Base-by-base conservation (phyloP, 2,888 invertebrate species). In the Julus scandinavius region DNA sequence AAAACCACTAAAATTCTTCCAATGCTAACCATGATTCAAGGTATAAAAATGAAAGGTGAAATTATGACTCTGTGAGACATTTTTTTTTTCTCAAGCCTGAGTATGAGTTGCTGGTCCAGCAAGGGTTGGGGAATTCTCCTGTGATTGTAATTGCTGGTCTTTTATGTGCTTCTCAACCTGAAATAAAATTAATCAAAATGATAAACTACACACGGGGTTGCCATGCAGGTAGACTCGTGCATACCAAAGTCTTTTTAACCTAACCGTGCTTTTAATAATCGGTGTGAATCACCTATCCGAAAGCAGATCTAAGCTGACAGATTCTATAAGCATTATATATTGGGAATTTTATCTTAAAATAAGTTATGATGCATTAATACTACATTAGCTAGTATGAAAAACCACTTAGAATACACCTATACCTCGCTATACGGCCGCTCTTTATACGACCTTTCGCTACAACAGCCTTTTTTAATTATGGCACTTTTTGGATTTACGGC, bases 141-240 rank as follows among this genome's bases (percentile, higher is more conserved):
- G 80, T 38, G 80, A 80, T 80, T 88, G 88, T 40, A 85, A 41
- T 20, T 88, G 85, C 38, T 88, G 88, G n/a, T 88, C 88, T 58
- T 88, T 88, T 84, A 85, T 50, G 54, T 88, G 88, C 72, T 88
- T 88, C 54, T 88, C 88, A 45, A 88, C 85, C 88, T 88, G 40
- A 45, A 54, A 85, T n/a, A 4, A 38, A 50, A 88, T 11, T 50
- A 50, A 85, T 29, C 17, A 85, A 85, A 49, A 49, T 50, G 80
- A 38, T 38, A 29, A 72, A 80, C 80, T 80, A 80, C 38, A 13
- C 11, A 11, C 9, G 29, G 80, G 38, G 15, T 15, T 13, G 80
- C 38, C 29, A 38, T 38, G 29, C n/a, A 29, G 29, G 29, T 9
- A 29, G 11, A 1, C 29, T 72, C 29, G 29, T 2, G 38, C 38